Evolutionary conservation across 2,113 vertebrate species (phyloP).

Genomic region (Hippocampus mohnikei): DNA sequence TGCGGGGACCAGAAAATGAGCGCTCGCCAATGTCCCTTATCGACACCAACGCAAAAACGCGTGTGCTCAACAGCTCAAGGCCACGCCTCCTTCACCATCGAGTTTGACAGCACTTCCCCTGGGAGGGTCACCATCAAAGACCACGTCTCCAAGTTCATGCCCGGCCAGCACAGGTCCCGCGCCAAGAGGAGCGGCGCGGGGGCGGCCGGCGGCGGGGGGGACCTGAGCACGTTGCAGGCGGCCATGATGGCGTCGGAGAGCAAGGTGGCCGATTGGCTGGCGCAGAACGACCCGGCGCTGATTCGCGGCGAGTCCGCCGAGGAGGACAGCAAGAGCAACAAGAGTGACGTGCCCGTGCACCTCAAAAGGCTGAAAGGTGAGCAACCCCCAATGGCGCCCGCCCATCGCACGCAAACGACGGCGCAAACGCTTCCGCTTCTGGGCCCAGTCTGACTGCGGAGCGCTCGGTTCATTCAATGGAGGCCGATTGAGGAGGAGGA

Average conservation of each 20-base stretch:
- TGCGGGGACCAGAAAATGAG: neutral
- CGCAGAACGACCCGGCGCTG: conserved; percentile 92
- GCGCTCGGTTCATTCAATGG: conserved; percentile 52
- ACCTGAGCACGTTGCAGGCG: conserved; percentile 88
- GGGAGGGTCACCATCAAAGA: conserved; percentile 98
- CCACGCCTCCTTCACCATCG: conserved; percentile 97
- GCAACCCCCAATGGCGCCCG: neutral
- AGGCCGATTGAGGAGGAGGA: conserved; percentile 50
- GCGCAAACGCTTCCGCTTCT: neutral
- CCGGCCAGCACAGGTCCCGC: conserved; percentile 84
- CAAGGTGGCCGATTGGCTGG: conserved; percentile 98
- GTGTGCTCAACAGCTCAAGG: conserved; percentile 77
- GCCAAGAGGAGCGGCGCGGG: conserved; percentile 76
- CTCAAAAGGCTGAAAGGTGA: conserved; percentile 95
- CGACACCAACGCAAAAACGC: conserved; percentile 10
- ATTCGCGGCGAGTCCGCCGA: conserved; percentile 87
- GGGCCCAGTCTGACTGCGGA: neutral
- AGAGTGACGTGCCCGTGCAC: conserved; percentile 93
- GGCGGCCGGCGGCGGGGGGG: conserved; percentile 67
- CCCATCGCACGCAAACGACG: neutral
- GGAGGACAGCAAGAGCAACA: conserved; percentile 96
- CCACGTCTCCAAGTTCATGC: conserved; percentile 87
- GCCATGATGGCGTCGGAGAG: conserved; percentile 96
- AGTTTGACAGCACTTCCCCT: conserved; percentile 92
- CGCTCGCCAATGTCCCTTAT: neutral